Evolutionary conservation across 1,140 invertebrate genomes (phyloP).

Genomic region (Tetraneura akinire): DNA sequence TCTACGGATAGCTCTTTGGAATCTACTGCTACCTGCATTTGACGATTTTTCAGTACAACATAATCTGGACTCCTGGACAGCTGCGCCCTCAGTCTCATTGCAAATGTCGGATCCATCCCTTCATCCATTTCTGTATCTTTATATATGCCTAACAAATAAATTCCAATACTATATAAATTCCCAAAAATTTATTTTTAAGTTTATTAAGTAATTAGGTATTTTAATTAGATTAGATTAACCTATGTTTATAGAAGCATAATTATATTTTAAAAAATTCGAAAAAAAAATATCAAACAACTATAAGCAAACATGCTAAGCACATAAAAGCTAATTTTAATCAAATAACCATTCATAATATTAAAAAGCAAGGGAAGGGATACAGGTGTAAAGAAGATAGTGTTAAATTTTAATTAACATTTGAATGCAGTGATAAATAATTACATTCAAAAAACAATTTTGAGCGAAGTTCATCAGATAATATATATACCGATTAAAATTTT

Average conservation of each 20-base stretch:
- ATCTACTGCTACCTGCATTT: constrained; percentile 25
- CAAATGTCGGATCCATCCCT: constrained; percentile 50
- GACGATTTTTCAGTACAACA: constrained; percentile 44
- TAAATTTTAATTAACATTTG: no score
- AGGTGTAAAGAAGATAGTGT: no score
- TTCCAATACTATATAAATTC: constrained; percentile 49
- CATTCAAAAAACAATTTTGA: no score
- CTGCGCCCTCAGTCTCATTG: constrained; percentile 50
- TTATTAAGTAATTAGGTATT: background rate
- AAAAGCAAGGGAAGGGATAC: no score
- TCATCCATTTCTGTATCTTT: constrained; percentile 49
- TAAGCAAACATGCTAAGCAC: background rate
- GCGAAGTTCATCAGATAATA: no score
- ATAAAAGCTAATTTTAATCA: background rate
- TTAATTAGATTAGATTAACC: background rate
- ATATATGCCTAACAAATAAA: constrained; percentile 48
- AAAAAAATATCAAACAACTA: constrained; percentile 39
- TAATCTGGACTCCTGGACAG: constrained; percentile 43
- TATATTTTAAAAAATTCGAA: background rate
- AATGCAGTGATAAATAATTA: no score
- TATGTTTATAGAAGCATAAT: background rate
- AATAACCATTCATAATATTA: no score
- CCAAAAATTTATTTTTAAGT: constrained; percentile 15
- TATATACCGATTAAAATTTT: no score
- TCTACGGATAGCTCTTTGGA: constrained; percentile 25